Conservation (phyloP, 2,113 vertebrate species). For the Chlamydotis undulata region DNA sequence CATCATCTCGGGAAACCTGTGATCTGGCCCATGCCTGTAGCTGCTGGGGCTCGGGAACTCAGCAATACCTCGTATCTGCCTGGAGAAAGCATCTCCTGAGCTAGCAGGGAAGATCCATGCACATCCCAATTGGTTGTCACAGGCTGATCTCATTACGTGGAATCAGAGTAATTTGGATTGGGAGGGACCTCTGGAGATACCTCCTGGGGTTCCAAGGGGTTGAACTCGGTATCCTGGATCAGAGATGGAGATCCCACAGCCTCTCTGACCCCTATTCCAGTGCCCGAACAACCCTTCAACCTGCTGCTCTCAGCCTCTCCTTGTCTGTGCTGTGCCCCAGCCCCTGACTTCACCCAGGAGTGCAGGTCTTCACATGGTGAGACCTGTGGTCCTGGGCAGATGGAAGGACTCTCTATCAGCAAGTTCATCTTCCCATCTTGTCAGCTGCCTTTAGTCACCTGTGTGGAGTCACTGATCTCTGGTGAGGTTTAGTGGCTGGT, state of each 20-base stretch:
- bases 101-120: background rate
- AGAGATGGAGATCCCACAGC: background rate
- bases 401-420: background rate
- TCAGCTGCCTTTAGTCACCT: background rate
- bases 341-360: background rate
- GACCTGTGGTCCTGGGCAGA: background rate
- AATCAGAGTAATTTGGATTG: background rate
- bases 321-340: rapidly evolving
- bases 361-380: background rate
- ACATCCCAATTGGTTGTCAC: rapidly evolving
- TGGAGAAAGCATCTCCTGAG: background rate
- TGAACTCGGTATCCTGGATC: background rate
- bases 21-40: background rate
- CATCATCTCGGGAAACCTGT: background rate
- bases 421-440: background rate
- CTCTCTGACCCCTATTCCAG: background rate
- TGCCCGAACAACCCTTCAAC: background rate
- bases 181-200: background rate
- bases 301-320: background rate
- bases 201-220: no score
- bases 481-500: background rate
- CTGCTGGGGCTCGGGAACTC: background rate
- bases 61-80: background rate
- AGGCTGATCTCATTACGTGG: background rate
- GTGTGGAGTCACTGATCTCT: background rate